Base-by-base conservation (phyloP, 2,797 vertebrate genomes). In the Hylomyscus alleni region DNA sequence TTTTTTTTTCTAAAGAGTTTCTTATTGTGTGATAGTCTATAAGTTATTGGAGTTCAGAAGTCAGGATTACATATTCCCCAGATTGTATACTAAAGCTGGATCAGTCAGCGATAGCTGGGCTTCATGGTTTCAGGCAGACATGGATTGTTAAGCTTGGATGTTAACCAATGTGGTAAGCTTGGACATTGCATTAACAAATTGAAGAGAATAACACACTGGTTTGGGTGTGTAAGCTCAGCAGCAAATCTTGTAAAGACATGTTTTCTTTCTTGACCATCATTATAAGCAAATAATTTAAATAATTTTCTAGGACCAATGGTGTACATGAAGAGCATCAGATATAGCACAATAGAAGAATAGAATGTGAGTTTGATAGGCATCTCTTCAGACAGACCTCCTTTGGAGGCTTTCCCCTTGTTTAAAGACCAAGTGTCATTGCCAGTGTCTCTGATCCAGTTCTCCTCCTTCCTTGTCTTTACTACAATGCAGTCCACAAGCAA, bases 401-500 rank as follows among this genome's bases (percentile, higher is more conserved):
- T 82, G 44, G 40, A 89, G 60, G 10, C 22, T 60, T 93, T 58
- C 26, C 72, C 1, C n/a, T 9, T 78, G 19, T 83, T 90, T 56
- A 86, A 95, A 76, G 85, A 60, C 31, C 44, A 94, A 80, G 50
- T 80, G 47, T 52, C 22, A 50, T 26, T 54, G n/a, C 91, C 54
- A 44, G n/a, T 44, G n/a, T 54, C 5, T 75, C 73, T 65, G 50
- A 87, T 83, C 26, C 17, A 77, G 0, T 13, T 90, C 3, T 88
- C 17, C 1, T 54, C 12, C 20, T 90, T 13, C 31, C 62, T 78
- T 4, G 3, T 47, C 34, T 87, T 62, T 80, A 67, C 15, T 24
- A 10, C 20, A 69, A 3, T 47, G 17, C 1, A 50, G n/a, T 62
- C 40, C 40, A 75, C 6, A 69, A 47, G 17, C 47, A 72, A 47